Conservation (phyloP, 2,113 vertebrate species). For the Rhea pennata region DNA sequence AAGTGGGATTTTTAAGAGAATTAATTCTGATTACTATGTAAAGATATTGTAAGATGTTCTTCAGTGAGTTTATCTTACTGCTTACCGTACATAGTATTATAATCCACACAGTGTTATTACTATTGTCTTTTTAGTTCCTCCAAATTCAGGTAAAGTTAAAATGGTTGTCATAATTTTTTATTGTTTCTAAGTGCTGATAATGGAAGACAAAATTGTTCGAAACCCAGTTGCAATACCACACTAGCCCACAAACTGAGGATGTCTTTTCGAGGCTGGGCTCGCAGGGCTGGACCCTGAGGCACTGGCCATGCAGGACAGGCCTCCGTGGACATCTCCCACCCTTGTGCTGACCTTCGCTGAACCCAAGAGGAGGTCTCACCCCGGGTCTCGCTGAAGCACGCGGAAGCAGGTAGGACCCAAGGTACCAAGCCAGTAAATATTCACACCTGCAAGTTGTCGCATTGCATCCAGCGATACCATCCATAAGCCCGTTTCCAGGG, state of each 20-base stretch:
- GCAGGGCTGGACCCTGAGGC: neutral
- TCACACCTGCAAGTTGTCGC: neutral
- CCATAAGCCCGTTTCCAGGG: neutral
- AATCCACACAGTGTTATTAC: neutral
- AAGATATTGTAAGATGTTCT: neutral
- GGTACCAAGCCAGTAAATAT: neutral
- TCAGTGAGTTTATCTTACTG: neutral
- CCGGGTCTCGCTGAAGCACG: neutral
- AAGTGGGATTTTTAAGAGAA: conserved; percentile 42
- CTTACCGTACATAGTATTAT: neutral
- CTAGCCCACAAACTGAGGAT: neutral
- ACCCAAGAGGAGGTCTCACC: fast-evolving
- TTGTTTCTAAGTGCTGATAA: neutral
- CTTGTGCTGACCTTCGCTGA: neutral
- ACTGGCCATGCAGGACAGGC: neutral
- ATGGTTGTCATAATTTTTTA: neutral
- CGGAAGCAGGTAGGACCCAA: fast-evolving
- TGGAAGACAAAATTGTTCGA: neutral
- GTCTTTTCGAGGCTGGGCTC: neutral
- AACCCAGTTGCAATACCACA: neutral
- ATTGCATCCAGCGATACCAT: neutral
- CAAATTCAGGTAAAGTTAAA: neutral
- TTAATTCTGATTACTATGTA: neutral
- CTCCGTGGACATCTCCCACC: neutral
- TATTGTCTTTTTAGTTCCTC: neutral